A percentile compares a stretch with the other conserved stretches of the same genome.
phyloP scores from a whole-genome alignment of 2,113 vertebrate genomes.

The Pygoscelis antarcticus region DNA sequence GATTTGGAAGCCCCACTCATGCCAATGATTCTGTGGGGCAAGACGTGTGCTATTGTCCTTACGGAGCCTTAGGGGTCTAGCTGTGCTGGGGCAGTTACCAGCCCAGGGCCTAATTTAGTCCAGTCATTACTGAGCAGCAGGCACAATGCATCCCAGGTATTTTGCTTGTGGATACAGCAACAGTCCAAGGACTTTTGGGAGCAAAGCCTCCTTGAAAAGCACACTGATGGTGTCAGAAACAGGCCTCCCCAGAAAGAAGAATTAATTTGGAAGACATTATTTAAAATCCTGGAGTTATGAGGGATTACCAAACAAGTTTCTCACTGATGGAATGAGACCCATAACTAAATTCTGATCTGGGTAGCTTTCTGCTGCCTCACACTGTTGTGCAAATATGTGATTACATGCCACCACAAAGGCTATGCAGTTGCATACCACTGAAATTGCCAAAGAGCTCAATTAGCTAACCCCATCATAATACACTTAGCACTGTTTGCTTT shows the following conservation, averaged over 20 bases:
- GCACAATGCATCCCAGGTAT: background rate
- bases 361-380: background rate
- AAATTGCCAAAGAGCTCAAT: slow-evolving; percentile 36
- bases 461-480: slow-evolving; percentile 10
- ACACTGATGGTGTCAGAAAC: background rate
- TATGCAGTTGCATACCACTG: background rate
- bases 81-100: background rate
- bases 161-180: background rate
- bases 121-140: background rate
- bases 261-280: background rate
- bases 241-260: background rate
- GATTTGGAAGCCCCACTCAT: background rate
- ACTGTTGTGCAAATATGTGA: background rate
- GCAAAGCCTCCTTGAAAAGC: background rate
- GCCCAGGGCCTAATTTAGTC: background rate
- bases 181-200: background rate
- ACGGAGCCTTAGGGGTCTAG: background rate
- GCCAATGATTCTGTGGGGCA: background rate
- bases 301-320: background rate
- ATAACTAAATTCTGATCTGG: background rate
- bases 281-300: background rate
- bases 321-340: background rate
- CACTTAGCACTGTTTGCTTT: slow-evolving; percentile 5
- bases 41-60: background rate
- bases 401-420: background rate